phyloP scores from a whole-genome alignment of 2,113 vertebrate genomes.

The Mesembrinibis cayennensis region DNA sequence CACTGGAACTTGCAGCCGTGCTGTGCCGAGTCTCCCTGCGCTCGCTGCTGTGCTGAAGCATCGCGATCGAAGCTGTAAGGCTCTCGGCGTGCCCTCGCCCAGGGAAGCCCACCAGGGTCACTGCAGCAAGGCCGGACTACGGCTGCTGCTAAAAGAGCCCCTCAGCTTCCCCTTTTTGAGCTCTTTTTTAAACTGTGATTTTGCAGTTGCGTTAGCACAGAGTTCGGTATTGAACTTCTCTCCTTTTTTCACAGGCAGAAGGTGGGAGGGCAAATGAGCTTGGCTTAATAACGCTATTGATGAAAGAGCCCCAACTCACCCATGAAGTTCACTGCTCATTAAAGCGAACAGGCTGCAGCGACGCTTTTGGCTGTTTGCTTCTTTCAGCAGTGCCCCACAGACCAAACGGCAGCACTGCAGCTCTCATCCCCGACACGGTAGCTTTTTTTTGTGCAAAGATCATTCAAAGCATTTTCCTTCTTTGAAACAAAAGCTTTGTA shows the following conservation, averaged over 20 bases:
- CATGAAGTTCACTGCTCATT: not conserved
- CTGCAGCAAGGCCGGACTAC: not conserved
- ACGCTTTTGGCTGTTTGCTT: not conserved
- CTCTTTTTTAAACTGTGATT: not conserved
- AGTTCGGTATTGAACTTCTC: not conserved
- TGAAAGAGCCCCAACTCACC: not conserved
- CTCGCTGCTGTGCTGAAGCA: not conserved
- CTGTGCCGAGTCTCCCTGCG: not conserved
- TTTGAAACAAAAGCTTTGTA: not conserved
- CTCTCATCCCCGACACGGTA: not conserved
- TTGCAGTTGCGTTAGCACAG: not conserved
- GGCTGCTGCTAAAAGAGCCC: not conserved
- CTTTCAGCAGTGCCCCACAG: not conserved
- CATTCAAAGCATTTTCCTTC: not conserved
- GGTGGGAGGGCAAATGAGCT: not conserved
- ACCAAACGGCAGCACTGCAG: not conserved
- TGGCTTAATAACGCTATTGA: not conserved
- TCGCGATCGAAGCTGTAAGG: rapidly evolving
- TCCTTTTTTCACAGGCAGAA: not conserved
- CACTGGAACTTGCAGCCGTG: not conserved
- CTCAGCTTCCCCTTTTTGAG: not conserved
- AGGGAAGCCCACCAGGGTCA: not conserved
- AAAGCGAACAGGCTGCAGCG: not conserved
- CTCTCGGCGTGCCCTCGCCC: rapidly evolving
- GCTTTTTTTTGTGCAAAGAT: not conserved